These are phyloP conservation scores for Rhorus exstirpatorius DNA, from an alignment of 2,888 invertebrate genomes.

Conservation along the genomic window DNA sequence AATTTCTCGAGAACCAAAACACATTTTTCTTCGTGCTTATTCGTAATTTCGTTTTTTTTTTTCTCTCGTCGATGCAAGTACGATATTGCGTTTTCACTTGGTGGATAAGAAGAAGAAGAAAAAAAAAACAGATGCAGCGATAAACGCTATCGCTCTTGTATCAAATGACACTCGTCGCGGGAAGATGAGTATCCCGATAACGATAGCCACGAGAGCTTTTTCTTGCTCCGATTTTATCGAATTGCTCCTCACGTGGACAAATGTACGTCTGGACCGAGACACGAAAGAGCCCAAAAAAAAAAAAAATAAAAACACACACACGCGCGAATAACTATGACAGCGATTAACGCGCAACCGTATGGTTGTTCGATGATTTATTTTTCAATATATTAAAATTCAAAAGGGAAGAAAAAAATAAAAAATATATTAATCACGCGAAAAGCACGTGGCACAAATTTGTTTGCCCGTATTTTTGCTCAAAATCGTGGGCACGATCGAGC, in stretches of 20 bases:
- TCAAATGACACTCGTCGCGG: conserved; percentile 34
- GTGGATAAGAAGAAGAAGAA: background rate
- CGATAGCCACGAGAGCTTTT: conserved; percentile 37
- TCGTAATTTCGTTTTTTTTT: conserved; percentile 11
- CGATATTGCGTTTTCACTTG: no score
- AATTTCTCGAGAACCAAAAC: background rate
- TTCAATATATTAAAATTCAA: background rate
- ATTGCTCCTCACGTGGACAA: no score
- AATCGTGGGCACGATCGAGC: background rate
- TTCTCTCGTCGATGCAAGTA: no score
- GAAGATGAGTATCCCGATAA: conserved; percentile 48
- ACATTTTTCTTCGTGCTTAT: conserved; percentile 37
- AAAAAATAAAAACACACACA: conserved; percentile 10
- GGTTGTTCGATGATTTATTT: background rate
- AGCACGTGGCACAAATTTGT: background rate
- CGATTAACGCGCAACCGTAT: background rate
- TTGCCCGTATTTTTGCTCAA: background rate
- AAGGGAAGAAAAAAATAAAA: no score
- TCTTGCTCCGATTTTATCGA: conserved; percentile 51
- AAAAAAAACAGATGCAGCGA: conserved; percentile 15
- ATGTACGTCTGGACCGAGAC: background rate
- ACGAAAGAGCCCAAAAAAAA: background rate
- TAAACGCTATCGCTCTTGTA: conserved; percentile 52
- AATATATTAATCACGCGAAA: background rate
- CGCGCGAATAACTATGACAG: background rate